Evolutionary conservation across 2,888 invertebrate species (phyloP), one percentile per base, ranked within the genome.

Genomic region (Trissoscelio sp.): DNA sequence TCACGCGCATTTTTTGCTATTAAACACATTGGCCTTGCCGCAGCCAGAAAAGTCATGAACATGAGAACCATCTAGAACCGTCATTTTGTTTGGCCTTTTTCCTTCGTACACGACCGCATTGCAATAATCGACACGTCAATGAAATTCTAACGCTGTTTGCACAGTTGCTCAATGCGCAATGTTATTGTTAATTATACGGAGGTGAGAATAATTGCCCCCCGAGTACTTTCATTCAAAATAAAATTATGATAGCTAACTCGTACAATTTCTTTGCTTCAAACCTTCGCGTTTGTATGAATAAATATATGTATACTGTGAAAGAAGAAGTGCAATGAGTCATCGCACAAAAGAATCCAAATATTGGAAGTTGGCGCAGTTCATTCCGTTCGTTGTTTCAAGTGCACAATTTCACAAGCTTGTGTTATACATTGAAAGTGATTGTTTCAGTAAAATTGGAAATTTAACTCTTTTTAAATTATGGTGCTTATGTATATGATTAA

Each of bases 1-100:
- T 72, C 72, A 79, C 48, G 70, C 64, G 46, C 20, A 53, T 77
- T 78, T 70, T 79, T 72, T 55, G 34, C 78, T 79, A 79, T 58
- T 72, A 66, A 72, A 64, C 44, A 34, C 42, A 66, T 60, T 58
- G 78, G 51, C 78, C 72, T 79, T 79, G 66, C 22, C 14, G 28
- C 6, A 28, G 48, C 57, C 66, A 58, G 64, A 79, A 72, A 72
- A 72, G 18, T 79, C 58, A 64, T 51, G 42, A 66, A 57, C 78
- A 58, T 16, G 58, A 64, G 70, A 72, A 72, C 58, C 62, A 78
- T 70, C 70, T 37, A 51, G 66, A 57, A 66, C 39, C 42, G 37
- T 53, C 53, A 48, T 57, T 64, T 74, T 48, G 24, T 66, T 66
- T 39, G 46, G 37, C 75, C 67, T 75, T 75, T 75, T 67, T 51